Percentiles rank a stretch among this genome's conserved stretches.
phyloP scores from a whole-genome alignment of 2,797 vertebrate species.

The Novumbra hubbsi region DNA sequence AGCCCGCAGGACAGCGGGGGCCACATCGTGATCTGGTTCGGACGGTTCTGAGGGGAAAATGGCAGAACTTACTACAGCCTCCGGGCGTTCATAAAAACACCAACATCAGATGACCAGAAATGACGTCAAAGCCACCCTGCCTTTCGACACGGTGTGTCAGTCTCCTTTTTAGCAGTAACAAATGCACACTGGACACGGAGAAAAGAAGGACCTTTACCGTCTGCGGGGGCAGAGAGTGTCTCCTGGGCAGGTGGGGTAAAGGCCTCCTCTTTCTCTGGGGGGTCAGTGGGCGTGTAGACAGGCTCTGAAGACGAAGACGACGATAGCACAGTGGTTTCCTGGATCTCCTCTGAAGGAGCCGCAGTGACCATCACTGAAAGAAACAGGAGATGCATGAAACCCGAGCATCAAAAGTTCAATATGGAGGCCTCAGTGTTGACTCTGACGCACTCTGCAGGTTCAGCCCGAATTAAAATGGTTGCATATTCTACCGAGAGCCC shows the following conservation, averaged over 20 bases:
- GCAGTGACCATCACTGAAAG: constrained; percentile 16
- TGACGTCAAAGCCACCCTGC: too few species aligned
- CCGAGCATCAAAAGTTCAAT: too few species aligned
- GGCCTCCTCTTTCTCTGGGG: constrained; percentile 11
- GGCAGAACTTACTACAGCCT: not conserved
- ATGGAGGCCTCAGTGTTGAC: not conserved
- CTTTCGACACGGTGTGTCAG: not conserved
- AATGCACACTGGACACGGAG: not conserved
- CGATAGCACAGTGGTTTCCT: not conserved
- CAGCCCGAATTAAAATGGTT: not conserved
- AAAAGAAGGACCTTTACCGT: not conserved
- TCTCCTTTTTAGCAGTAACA: not conserved
- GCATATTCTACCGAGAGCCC: not conserved
- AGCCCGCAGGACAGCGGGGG: not conserved
- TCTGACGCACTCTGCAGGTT: not conserved
- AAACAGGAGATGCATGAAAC: not conserved
- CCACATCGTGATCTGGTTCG: not conserved
- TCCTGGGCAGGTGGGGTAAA: constrained; percentile 1
- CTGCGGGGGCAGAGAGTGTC: not conserved
- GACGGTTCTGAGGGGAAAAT: not conserved
- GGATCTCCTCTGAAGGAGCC: constrained; percentile 2
- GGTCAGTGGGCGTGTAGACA: not conserved
- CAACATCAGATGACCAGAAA: not conserved
- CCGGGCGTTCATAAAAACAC: not conserved
- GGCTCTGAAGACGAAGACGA: constrained; percentile 10